Percentiles rank a stretch among this genome's conserved stretches.
phyloP scores from a whole-genome alignment of 1,140 invertebrate genomes.

The Lepidurus couesii region DNA sequence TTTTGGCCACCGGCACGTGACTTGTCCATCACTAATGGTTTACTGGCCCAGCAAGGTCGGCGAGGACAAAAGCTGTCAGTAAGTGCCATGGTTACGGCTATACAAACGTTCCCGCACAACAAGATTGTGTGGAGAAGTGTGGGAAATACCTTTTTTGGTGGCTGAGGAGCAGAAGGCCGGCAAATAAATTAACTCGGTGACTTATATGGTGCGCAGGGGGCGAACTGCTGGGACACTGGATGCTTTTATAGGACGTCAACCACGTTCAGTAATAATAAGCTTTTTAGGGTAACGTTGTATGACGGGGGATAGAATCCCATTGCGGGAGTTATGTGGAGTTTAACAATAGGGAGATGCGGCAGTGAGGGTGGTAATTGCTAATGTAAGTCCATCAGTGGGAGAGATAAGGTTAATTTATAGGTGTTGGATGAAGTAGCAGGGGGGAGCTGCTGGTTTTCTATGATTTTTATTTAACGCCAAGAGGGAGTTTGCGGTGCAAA shows the following conservation, averaged over 20 bases:
- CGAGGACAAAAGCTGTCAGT: conserved; percentile 16
- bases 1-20: conserved; percentile 20
- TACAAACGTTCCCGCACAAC: conserved; percentile 17
- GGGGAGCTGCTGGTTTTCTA: conserved; percentile 12
- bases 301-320: neutral
- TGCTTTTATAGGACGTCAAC: neutral
- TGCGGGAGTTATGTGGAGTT: neutral
- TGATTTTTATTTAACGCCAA: neutral
- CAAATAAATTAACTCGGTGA: neutral
- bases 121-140: neutral
- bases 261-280: neutral
- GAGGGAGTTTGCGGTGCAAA: conserved; percentile 1
- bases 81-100: neutral
- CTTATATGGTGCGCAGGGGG: neutral
- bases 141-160: conserved; percentile 6
- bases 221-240: neutral
- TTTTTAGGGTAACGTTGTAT: conserved; percentile 3
- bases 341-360: conserved; percentile 1
- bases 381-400: conserved; percentile 3
- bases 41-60: neutral
- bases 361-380: conserved; percentile 12
- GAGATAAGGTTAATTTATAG: conserved; percentile 19
- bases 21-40: conserved; percentile 18
- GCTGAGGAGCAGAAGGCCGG: neutral
- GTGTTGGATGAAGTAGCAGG: neutral